A percentile compares a stretch with the other conserved stretches of the same genome.
phyloP scores from a whole-genome alignment of 2,888 invertebrate species.

The Busseola fusca region DNA sequence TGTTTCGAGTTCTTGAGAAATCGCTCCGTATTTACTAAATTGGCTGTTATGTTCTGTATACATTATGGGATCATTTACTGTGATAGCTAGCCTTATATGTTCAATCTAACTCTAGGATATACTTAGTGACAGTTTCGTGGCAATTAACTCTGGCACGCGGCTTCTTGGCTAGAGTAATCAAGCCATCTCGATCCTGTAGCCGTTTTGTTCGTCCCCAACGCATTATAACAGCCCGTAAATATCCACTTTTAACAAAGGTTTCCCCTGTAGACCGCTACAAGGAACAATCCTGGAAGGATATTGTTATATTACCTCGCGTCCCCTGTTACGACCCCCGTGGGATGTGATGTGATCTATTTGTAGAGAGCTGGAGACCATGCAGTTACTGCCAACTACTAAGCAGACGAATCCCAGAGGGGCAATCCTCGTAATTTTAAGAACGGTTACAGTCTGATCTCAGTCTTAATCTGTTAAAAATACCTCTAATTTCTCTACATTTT shows the following conservation, averaged over 20 bases:
- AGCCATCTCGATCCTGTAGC: conserved; percentile 15
- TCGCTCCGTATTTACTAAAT: conserved; percentile 36
- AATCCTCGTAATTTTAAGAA: no score
- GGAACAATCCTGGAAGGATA: conserved; percentile 53
- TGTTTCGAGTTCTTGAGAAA: conserved; percentile 35
- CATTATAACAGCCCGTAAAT: conserved; percentile 52
- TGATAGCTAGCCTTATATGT: background rate
- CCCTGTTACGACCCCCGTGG: conserved; percentile 45
- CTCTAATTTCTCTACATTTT: no score
- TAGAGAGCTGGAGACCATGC: conserved; percentile 21
- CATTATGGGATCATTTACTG: conserved; percentile 6
- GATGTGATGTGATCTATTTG: conserved; percentile 50
- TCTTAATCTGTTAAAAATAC: no score
- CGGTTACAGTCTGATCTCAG: no score
- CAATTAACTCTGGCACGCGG: conserved; percentile 16
- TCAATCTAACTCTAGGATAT: background rate
- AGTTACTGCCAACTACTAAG: conserved; percentile 11
- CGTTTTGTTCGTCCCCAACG: conserved; percentile 39
- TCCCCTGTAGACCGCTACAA: conserved; percentile 48
- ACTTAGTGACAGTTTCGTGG: conserved; percentile 6
- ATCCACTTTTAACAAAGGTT: conserved; percentile 56
- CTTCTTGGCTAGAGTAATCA: conserved; percentile 15
- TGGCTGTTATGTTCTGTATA: conserved; percentile 32
- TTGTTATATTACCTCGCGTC: conserved; percentile 47
- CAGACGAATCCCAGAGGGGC: background rate